Evolutionary conservation across 2,888 invertebrate species (phyloP).

Genomic region (Campoplex capitator): DNA sequence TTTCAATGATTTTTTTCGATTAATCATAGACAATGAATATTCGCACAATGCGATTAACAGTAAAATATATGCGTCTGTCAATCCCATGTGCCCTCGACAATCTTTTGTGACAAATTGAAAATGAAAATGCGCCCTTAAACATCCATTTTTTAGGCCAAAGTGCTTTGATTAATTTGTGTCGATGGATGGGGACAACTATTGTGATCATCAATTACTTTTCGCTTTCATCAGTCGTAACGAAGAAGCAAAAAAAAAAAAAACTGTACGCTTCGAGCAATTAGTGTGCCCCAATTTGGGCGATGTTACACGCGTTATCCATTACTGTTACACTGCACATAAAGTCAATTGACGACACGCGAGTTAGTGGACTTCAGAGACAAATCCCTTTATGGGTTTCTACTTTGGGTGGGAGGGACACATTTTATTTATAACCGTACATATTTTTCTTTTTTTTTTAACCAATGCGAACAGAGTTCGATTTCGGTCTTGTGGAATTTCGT

Average conservation of each 20-base stretch:
- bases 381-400: constrained; percentile 52
- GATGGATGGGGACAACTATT: constrained; percentile 23
- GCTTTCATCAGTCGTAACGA: constrained; percentile 27
- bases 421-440: constrained; percentile 42
- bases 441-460: not conserved
- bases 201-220: constrained; percentile 44
- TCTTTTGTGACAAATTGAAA: constrained; percentile 21
- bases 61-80: not conserved
- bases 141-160: constrained; percentile 24
- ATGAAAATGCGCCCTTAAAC: constrained; percentile 11
- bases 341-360: constrained; percentile 64
- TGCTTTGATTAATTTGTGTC: constrained; percentile 37
- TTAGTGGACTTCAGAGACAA: constrained; percentile 56
- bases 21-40: not conserved
- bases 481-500: not conserved
- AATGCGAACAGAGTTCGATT: not conserved
- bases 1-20: not conserved
- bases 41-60: constrained; percentile 2
- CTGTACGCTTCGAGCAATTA: constrained; percentile 67
- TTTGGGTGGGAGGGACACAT: constrained; percentile 24
- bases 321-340: constrained; percentile 59
- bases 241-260: constrained; percentile 55
- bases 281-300: constrained; percentile 65
- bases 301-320: constrained; percentile 70
- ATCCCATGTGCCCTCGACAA: not conserved